Conservation (phyloP, 1,140 invertebrate genomes). For the Caenorhabditis tropicalis region DNA sequence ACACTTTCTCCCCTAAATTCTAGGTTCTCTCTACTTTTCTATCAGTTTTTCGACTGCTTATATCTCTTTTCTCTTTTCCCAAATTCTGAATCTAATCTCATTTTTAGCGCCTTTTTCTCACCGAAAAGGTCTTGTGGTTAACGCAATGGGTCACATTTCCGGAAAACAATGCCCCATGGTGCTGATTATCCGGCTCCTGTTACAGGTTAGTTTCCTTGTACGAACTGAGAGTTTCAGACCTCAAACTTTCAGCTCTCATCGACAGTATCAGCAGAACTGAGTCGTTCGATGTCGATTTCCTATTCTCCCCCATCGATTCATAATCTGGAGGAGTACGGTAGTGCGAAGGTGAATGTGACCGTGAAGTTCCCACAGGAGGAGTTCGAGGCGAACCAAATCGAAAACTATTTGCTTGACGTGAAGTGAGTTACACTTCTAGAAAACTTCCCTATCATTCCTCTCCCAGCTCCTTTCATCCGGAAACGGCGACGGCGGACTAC, state of each 20-base stretch:
- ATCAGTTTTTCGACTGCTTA: neutral
- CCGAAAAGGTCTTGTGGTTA: neutral
- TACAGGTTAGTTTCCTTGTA: neutral
- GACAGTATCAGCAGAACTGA: constrained; percentile 2
- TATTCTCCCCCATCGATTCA: neutral
- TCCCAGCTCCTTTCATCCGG: constrained; percentile 48
- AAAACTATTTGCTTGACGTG: constrained; percentile 6
- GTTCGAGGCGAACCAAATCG: neutral
- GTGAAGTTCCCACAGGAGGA: neutral
- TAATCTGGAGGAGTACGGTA: constrained; percentile 13
- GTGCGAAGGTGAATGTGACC: neutral
- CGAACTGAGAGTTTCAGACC: neutral
- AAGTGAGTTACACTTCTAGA: neutral
- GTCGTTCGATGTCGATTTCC: neutral
- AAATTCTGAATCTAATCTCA: neutral
- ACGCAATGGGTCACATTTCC: constrained; percentile 34
- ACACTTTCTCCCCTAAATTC: neutral
- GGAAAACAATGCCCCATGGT: constrained; percentile 45
- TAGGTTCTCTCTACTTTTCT: neutral
- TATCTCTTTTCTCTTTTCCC: neutral
- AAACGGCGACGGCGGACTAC: constrained; percentile 10
- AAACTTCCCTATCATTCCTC: neutral
- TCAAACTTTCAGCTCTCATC: neutral
- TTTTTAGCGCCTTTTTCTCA: neutral
- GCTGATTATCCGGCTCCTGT: constrained; percentile 29